Evolutionary conservation across 1,140 invertebrate species (phyloP).

Genomic region (Nylanderia fulva): DNA sequence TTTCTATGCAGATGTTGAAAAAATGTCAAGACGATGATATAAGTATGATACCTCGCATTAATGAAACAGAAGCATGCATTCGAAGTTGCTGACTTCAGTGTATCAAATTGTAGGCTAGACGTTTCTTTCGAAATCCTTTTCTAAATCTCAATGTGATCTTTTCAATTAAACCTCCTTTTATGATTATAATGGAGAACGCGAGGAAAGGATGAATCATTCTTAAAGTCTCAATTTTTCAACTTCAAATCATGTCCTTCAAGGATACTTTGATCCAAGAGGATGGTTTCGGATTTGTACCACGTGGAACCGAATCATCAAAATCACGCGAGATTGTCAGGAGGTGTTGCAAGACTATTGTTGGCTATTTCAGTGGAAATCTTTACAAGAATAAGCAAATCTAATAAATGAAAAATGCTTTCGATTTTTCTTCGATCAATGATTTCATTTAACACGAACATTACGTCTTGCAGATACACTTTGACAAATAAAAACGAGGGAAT

Average conservation of each 20-base stretch:
- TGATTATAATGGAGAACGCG: not conserved
- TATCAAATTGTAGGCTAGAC: constrained; percentile 32
- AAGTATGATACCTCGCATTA: not conserved
- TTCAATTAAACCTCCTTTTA: not conserved
- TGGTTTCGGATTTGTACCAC: constrained; percentile 73
- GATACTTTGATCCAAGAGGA: constrained; percentile 68
- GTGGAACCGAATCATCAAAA: not conserved
- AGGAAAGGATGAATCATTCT: not conserved
- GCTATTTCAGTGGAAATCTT: not conserved
- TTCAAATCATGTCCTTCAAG: constrained; percentile 46
- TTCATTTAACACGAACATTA: not conserved
- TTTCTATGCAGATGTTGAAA: not conserved
- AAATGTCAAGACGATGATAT: not conserved
- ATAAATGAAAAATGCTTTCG: not conserved
- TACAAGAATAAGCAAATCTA: not conserved
- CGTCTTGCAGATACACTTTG: constrained; percentile 81
- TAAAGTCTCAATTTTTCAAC: constrained; percentile 3
- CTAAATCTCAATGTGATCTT: not conserved
- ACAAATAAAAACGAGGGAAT: constrained; percentile 83
- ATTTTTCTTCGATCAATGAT: not conserved
- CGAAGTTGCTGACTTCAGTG: constrained; percentile 15
- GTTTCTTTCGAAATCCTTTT: not conserved
- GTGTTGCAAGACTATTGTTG: constrained; percentile 52
- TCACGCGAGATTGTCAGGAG: constrained; percentile 72
- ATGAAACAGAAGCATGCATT: not conserved